Evolutionary conservation across 2,113 vertebrate genomes (phyloP).

Genomic region (Nothoprocta perdicaria): DNA sequence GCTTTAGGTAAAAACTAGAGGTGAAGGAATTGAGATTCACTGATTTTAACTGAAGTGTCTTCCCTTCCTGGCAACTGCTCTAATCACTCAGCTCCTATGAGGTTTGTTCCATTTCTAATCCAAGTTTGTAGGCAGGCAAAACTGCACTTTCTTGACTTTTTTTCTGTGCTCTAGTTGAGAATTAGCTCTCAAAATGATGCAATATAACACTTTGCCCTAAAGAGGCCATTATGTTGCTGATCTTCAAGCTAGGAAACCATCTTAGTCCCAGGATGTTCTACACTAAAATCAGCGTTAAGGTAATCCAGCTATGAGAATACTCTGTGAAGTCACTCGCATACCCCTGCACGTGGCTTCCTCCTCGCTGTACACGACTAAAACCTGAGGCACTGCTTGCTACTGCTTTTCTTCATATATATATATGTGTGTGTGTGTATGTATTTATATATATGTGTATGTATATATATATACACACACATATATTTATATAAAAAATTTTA

Average conservation of each 20-base stretch:
- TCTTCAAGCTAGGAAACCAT: neutral
- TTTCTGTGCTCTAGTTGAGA: neutral
- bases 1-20: neutral
- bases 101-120: neutral
- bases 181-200: neutral
- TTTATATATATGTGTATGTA: too few species aligned
- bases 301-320: neutral
- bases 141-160: neutral
- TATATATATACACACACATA: too few species aligned
- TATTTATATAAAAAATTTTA: neutral
- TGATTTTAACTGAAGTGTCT: neutral
- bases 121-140: neutral
- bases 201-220: neutral
- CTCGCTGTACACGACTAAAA: neutral
- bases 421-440: too few species aligned
- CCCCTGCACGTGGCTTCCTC: neutral
- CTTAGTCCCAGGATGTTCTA: neutral
- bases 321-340: neutral
- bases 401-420: neutral
- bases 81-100: neutral
- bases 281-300: neutral
- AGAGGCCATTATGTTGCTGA: neutral
- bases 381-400: neutral
- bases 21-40: neutral
- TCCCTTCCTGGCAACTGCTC: neutral